Conservation (phyloP, 2,113 vertebrate species). For the Pterophyllum scalare region DNA sequence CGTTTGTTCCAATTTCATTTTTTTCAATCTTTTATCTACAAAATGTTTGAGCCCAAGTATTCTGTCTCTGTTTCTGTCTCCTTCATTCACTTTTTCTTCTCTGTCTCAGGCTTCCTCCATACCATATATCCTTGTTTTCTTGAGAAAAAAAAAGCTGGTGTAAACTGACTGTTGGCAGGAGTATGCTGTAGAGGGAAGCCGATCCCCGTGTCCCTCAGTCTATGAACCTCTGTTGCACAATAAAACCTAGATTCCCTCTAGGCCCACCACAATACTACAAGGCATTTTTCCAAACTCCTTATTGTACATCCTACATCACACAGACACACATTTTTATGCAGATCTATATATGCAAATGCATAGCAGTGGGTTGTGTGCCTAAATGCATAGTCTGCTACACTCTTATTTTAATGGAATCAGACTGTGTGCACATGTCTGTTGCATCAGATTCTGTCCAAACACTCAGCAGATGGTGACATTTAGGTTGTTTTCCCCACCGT, state of each 20-base stretch:
- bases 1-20: background rate
- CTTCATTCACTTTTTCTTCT: background rate
- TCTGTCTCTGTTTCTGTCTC: constrained; percentile 10
- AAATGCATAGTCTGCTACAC: background rate
- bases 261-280: constrained; percentile 32
- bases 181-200: constrained; percentile 23
- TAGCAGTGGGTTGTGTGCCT: background rate
- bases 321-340: constrained; percentile 13
- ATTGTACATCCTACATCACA: background rate
- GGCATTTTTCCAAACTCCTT: constrained; percentile 40
- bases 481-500: constrained; percentile 21
- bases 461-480: constrained; percentile 74
- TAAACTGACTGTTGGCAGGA: constrained; percentile 57
- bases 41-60: constrained; percentile 10
- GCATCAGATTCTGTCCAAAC: constrained; percentile 38
- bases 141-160: constrained; percentile 25
- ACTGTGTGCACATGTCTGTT: constrained; percentile 14
- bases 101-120: background rate
- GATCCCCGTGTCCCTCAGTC: constrained; percentile 33
- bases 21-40: background rate
- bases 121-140: constrained; percentile 35
- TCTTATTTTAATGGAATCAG: constrained; percentile 10
- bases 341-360: constrained; percentile 6
- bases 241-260: constrained; percentile 42
- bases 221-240: constrained; percentile 44